phyloP scores from a whole-genome alignment of 2,113 vertebrate species.

The Hippoglossus stenolepis region DNA sequence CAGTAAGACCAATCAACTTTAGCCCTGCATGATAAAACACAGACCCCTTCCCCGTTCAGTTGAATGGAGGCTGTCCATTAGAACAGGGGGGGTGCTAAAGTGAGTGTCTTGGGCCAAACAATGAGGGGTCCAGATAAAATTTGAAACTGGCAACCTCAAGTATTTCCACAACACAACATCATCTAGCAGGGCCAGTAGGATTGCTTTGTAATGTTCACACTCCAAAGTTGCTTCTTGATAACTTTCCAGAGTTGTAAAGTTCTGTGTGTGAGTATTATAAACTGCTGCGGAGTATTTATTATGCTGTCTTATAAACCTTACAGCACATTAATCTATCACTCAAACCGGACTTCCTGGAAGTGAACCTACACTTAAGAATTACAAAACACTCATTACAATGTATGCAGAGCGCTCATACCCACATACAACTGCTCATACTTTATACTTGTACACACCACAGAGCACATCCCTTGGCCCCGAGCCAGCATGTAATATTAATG shows the following conservation, averaged over 20 bases:
- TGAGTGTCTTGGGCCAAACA: background rate
- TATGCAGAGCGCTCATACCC: constrained; percentile 45
- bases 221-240: background rate
- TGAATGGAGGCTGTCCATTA: background rate
- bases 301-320: background rate
- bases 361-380: background rate
- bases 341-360: constrained; percentile 11
- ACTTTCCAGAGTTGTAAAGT: background rate
- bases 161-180: background rate
- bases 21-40: background rate
- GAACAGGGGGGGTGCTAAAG: background rate
- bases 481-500: constrained; percentile 84
- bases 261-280: background rate
- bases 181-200: background rate
- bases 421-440: constrained; percentile 49
- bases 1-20: background rate
- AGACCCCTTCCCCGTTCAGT: background rate
- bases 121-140: background rate
- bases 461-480: constrained; percentile 61
- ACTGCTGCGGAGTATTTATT: background rate
- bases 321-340: background rate
- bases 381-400: constrained; percentile 51
- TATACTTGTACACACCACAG: constrained; percentile 50
- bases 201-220: background rate
- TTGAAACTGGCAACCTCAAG: background rate